phyloP scores from a whole-genome alignment of 2,888 invertebrate species.

The Himalopsyche japonica region DNA sequence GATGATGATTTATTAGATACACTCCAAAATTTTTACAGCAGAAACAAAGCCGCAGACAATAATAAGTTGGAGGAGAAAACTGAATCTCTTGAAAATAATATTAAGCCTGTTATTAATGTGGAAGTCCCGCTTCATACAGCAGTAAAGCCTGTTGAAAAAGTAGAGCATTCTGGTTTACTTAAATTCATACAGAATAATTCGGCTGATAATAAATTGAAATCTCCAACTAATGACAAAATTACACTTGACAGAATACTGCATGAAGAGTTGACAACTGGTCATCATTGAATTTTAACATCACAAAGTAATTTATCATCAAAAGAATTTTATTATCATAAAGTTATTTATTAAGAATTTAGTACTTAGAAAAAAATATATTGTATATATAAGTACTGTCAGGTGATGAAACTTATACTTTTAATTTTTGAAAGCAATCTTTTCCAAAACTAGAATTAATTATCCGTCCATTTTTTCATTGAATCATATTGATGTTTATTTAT shows the following conservation, averaged over 20 bases:
- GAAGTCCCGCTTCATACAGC: background rate
- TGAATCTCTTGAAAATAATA: background rate
- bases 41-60: background rate
- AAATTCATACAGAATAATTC: slow-evolving; percentile 35
- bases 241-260: background rate
- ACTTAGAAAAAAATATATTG: background rate
- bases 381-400: background rate
- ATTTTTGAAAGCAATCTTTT: background rate
- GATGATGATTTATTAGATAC: slow-evolving; percentile 16
- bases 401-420: too few species aligned
- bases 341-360: background rate
- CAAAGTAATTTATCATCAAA: background rate
- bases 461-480: background rate
- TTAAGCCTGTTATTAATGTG: background rate
- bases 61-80: background rate
- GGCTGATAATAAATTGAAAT: background rate
- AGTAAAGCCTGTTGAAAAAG: slow-evolving; percentile 12
- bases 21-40: slow-evolving; percentile 18
- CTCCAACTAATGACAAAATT: background rate
- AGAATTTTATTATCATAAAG: background rate
- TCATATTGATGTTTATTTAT: background rate
- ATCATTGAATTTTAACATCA: background rate
- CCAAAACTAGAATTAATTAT: background rate
- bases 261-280: background rate
- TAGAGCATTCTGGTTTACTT: slow-evolving; percentile 34